Base-by-base conservation (phyloP, 2,888 invertebrate genomes). In the Campoplex nolae region DNA sequence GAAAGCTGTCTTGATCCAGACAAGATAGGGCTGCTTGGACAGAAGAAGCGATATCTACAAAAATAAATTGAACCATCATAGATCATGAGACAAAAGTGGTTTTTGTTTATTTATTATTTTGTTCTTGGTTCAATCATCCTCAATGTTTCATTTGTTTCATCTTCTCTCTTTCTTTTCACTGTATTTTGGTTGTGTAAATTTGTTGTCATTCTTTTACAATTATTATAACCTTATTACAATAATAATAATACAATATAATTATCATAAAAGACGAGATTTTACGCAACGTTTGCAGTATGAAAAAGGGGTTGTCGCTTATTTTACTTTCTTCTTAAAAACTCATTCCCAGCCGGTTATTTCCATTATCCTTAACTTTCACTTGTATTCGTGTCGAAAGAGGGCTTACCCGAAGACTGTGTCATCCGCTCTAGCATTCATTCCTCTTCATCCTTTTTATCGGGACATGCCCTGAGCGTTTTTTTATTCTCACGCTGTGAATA, bases 181-280 rank as follows among this genome's bases (percentile, higher is more conserved):
- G 78, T 71, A 76, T 81, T 79, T 83, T 92, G 91, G 90, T 89
- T 90, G 89, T 93, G 90, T 90, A 90, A 92, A 93, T 92, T 91
- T 91, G 90, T 90, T 88, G 91, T 90, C 92, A 92, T 93, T 91
- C 92, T 93, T 93, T 93, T 92, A 94, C 92, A 94, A 92, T 92
- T 89, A 92, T 93, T 93, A 93, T 90, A 88, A 91, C 92, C 93
- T 94, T 86, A 89, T 88, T 87, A 89, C 86, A 89, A 85, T 88
- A 89, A 85, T 88, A 91, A 91, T 92, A 92, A 91, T 93, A 93
- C 92, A 93, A 92, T 93, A 93, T 92, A 92, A 92, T 93, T 93
- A 93, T 93, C 91, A 91, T 93, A 93, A 90, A 93, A 93, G 92
- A 93, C 92, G 83, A 93, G 92, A 93, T 93, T 84, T 92, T 92